Conservation (phyloP, 2,797 vertebrate genomes). For the Protonibea diacanthus region DNA sequence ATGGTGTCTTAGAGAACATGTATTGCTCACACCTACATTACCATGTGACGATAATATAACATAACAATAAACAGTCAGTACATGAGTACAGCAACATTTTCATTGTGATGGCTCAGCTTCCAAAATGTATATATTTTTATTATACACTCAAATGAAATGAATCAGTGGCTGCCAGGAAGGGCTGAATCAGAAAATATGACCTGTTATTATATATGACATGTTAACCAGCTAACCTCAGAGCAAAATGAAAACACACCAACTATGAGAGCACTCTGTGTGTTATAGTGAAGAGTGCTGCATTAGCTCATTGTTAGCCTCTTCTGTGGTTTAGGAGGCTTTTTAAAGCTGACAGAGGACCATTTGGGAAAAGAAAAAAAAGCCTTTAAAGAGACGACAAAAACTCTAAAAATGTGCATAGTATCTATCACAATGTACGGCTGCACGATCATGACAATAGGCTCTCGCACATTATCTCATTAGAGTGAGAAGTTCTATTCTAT, state of each 20-base stretch:
- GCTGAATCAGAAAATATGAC: neutral
- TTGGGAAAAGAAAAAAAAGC: slow-evolving; percentile 30
- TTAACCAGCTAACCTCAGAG: no score
- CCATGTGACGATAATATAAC: neutral
- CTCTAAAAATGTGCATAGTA: slow-evolving; percentile 5
- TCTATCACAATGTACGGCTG: slow-evolving; percentile 11
- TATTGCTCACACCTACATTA: neutral
- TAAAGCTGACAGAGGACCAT: slow-evolving; percentile 43
- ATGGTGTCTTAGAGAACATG: no score
- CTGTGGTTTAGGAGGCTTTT: slow-evolving; percentile 45
- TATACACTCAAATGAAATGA: neutral
- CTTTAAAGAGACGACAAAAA: slow-evolving; percentile 31
- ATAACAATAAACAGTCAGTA: neutral
- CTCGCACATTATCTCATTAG: slow-evolving; percentile 27
- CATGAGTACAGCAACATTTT: neutral
- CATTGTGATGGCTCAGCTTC: neutral
- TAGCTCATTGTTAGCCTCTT: slow-evolving; percentile 20
- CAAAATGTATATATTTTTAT: neutral
- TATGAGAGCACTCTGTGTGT: neutral
- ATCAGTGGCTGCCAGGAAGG: neutral
- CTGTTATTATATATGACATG: neutral
- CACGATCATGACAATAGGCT: neutral
- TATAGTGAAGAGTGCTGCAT: slow-evolving; percentile 6
- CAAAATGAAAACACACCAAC: neutral
- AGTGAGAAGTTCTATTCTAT: neutral